Conservation (phyloP, 2,113 vertebrate species). For the Sorex fumeus region DNA sequence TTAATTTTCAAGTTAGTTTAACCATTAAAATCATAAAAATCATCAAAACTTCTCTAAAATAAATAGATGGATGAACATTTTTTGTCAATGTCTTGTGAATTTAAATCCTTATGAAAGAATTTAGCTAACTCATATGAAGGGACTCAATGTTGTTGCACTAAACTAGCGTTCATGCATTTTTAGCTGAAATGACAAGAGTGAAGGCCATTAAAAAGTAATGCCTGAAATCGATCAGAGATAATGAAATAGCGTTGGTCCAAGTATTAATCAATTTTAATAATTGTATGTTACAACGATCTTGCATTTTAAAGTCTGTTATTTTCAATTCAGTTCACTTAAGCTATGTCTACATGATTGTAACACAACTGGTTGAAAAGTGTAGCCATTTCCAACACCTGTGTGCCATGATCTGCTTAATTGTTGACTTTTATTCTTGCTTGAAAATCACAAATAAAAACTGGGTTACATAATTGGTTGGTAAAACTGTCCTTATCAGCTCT, state of each 20-base stretch:
- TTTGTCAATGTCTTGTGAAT: conserved; percentile 70
- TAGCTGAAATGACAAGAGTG: conserved; percentile 83
- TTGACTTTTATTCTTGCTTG: neutral
- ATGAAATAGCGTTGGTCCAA: conserved; percentile 89
- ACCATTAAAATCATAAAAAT: conserved; percentile 50
- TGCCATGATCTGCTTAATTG: conserved; percentile 2
- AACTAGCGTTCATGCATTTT: conserved; percentile 72
- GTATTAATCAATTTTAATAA: conserved; percentile 92
- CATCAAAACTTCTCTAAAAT: conserved; percentile 40
- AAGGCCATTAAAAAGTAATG: conserved; percentile 81
- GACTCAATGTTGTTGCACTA: conserved; percentile 65
- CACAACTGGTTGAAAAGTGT: conserved; percentile 57
- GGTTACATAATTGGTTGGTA: conserved; percentile 23
- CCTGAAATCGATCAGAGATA: conserved; percentile 87
- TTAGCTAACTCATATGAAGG: conserved; percentile 59
- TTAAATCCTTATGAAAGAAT: conserved; percentile 76
- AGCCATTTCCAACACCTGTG: conserved; percentile 53
- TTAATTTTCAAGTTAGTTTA: conserved; percentile 45
- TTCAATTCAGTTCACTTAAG: conserved; percentile 82
- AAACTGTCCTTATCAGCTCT: conserved; percentile 4
- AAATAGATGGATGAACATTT: conserved; percentile 47
- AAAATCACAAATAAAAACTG: conserved; percentile 21
- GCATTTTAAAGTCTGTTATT: conserved; percentile 83
- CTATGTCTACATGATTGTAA: conserved; percentile 69
- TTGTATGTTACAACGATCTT: conserved; percentile 84